These are phyloP conservation scores for Carassius auratus DNA, from an alignment of 2,113 vertebrate genomes.

Conservation along the genomic window DNA sequence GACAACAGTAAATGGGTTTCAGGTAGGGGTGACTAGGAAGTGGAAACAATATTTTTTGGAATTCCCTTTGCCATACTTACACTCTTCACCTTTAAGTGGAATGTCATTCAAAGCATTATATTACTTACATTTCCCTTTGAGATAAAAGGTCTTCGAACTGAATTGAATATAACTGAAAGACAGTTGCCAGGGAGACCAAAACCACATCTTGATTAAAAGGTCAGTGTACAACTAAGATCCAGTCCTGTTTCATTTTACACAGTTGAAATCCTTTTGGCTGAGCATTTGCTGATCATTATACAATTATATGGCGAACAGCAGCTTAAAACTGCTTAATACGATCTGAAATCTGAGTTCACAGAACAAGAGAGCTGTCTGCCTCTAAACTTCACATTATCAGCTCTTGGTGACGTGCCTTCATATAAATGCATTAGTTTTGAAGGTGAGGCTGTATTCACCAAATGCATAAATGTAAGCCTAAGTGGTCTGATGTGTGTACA, in stretches of 20 bases:
- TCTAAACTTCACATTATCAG: not conserved
- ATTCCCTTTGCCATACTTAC: no score
- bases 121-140: not conserved
- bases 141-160: slow-evolving; percentile 26
- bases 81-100: not conserved
- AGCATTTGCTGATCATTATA: not conserved
- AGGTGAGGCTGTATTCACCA: not conserved
- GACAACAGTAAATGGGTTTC: not conserved
- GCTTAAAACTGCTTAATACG: not conserved
- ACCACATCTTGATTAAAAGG: slow-evolving; percentile 30
- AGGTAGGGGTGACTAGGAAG: not conserved
- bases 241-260: not conserved
- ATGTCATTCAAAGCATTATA: not conserved
- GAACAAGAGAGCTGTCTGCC: not conserved
- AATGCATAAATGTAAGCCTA: no score
- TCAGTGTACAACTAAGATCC: not conserved
- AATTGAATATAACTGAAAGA: slow-evolving; percentile 19
- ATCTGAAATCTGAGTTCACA: not conserved
- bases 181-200: slow-evolving; percentile 16
- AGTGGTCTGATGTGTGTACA: no score
- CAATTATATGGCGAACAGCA: not conserved
- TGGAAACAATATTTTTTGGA: not conserved
- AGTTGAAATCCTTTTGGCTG: not conserved
- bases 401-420: not conserved
- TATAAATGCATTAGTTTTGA: not conserved